Evolutionary conservation across 2,113 vertebrate genomes (phyloP), one percentile per base, ranked within the genome.

Genomic region (Limanda limanda): DNA sequence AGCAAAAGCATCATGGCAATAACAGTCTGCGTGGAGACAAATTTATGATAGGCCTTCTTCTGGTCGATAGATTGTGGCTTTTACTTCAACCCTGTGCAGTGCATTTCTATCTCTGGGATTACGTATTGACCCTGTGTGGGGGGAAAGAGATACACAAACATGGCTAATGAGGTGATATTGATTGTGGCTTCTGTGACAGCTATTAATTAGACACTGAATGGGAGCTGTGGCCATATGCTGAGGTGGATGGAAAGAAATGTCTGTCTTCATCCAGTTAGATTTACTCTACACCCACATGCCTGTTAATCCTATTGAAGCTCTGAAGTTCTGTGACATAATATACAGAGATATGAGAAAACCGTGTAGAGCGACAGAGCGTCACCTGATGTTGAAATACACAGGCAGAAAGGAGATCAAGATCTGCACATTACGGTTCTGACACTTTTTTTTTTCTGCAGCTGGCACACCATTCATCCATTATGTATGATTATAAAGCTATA

Each of bases 401-500:
- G 74, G 71, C 58, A 68, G 76, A 78, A 56, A 88, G 67, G 21
- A 78, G 74, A 80, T 88, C 75, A 77, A 62, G 76, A 82, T 76
- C 73, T 65, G 68, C 87, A 80, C 86, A 72, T 82, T 66, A 20
- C 76, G 84, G 77, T 66, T 82, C 85, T 81, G 80, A 91, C 85
- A 88, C 79, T 88, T 88, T 54, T 88, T 48, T 80, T 35, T 91
- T 89, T 88, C 82, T 81, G 47, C 82, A 80, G 82, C 77, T 68
- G 76, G 74, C 78, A 79, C 83, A 79, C 80, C 71, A 68, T 65
- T 86, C 92, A 94, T 94, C 79, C 79, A 94, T 94, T 92, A 94
- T 94, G 89, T 80, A 94, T 93, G 86, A 86, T 90, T 84, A 89
- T 93, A 90, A 91, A 93, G 83, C 85, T 65, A 88, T 68, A 88